Evolutionary conservation across 2,888 invertebrate genomes (phyloP), one percentile per base, ranked within the genome.

Genomic region (Caenorhabditis auriculariae): DNA sequence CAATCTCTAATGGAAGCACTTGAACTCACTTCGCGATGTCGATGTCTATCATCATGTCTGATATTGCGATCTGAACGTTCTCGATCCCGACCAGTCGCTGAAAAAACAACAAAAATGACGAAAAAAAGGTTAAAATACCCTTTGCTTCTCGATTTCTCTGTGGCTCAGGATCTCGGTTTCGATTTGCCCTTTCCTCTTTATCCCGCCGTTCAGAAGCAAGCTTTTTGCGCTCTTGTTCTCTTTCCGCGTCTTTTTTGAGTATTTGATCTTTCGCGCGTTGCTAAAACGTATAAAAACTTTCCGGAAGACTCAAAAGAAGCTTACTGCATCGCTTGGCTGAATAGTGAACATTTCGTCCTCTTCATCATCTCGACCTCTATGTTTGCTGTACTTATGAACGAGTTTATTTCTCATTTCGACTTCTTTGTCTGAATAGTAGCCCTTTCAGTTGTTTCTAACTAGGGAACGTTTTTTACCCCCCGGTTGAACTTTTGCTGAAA

Each of bases 341-440:
- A 73, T 67, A 1, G 71, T 63, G 45, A 73, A 73, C 19, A 69
- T 50, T 35, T 69, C 65, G 21, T 66, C 66, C n/a, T 61, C 62
- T 6, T 69, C 69, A 39, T 64, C 62, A n/a, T 65, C 64, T 4
- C 51, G 58, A 29, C 47, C 65, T 35, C 55, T 56, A 2, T 46
- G 26, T 19, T 41, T 64, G 17, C 35, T 50, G 17, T 55, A 15
- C 12, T 52, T 51, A 28, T 52, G 58, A 27, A 58, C 9, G 23
- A 63, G 46, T 19, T 43, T 58, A 15, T 59, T 48, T 7, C 60
- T 58, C 37, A 60, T 55, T 24, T 56, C 51, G 9, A 51, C 37
- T 38, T 58, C 58, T 37, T 38, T 38, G 42, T 21, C 54, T 59
- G 9, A 29, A 58, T 28, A 17, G 39, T 4, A 49, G n/a, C n/a